Conservation (phyloP, 2,888 invertebrate species). For the Erebia ligea region DNA sequence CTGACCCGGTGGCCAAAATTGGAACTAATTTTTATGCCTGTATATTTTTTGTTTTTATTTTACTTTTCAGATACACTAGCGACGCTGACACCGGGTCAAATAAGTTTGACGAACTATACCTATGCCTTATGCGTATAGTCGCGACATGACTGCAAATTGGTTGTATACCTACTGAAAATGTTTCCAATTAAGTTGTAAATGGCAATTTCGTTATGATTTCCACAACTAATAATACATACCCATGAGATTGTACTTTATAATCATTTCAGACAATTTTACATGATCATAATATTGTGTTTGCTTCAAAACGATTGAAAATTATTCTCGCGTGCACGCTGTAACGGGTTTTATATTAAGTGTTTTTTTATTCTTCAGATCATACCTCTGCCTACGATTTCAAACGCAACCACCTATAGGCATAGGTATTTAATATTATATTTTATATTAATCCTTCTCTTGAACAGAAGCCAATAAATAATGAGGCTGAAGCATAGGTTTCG, state of each 20-base stretch:
- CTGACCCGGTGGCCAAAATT: too few species aligned
- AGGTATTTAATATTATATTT: conserved; percentile 6
- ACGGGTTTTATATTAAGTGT: not conserved
- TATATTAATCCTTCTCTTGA: conserved; percentile 9
- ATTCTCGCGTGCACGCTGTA: not conserved
- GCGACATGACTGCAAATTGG: too few species aligned
- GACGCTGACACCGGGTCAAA: too few species aligned
- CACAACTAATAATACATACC: not conserved
- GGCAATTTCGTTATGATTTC: not conserved
- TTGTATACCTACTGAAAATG: too few species aligned
- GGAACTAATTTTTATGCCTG: too few species aligned
- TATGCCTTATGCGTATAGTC: too few species aligned
- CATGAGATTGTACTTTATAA: not conserved
- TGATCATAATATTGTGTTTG: not conserved
- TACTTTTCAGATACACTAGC: too few species aligned
- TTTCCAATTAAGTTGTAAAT: not conserved
- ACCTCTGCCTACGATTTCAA: too few species aligned
- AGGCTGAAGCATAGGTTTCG: not conserved
- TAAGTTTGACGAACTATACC: too few species aligned
- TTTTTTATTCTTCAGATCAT: too few species aligned
- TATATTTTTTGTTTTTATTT: too few species aligned
- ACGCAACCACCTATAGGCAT: too few species aligned
- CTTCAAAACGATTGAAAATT: not conserved
- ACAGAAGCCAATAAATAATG: conserved; percentile 11
- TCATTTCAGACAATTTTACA: not conserved